phyloP scores from a whole-genome alignment of 92 coral and sea anemone genomes.

The Heteractis magnifica region DNA sequence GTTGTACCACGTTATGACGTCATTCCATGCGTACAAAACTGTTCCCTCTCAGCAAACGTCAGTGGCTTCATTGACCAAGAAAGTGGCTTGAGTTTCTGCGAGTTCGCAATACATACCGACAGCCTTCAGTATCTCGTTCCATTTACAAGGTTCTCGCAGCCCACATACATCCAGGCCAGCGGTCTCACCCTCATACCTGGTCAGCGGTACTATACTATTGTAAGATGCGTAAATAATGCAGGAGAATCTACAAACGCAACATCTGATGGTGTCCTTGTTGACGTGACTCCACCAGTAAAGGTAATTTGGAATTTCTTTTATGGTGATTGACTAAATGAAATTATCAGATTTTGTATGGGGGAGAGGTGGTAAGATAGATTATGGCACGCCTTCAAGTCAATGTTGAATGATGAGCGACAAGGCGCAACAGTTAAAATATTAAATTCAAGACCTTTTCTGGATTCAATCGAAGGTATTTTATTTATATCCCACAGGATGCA shows the following conservation, averaged over 20 bases:
- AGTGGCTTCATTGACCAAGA: slow-evolving; percentile 67
- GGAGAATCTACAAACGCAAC: slow-evolving; percentile 49
- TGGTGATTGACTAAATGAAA: too few relatives aligned
- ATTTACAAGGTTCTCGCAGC: slow-evolving; percentile 29
- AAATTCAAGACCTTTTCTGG: too few relatives aligned
- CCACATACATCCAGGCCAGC: slow-evolving; percentile 34
- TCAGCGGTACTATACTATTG: slow-evolving; percentile 53
- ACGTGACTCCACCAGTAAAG: slow-evolving; percentile 60
- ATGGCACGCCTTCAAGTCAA: too few relatives aligned
- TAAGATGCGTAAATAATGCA: slow-evolving; percentile 63
- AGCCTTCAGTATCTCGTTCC: slow-evolving; percentile 26
- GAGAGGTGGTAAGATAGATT: too few relatives aligned
- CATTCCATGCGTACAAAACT: slow-evolving; percentile 53
- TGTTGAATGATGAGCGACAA: too few relatives aligned
- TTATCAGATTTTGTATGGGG: too few relatives aligned
- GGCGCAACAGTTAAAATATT: too few relatives aligned
- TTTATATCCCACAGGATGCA: too few relatives aligned
- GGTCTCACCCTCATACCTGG: slow-evolving; percentile 62
- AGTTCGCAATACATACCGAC: slow-evolving; percentile 48
- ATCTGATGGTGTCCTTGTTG: slow-evolving; percentile 23
- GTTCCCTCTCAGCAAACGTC: slow-evolving; percentile 53
- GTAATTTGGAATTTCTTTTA: slow-evolving; percentile 30
- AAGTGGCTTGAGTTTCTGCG: slow-evolving; percentile 70
- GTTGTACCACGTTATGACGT: too few relatives aligned
- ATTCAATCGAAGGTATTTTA: too few relatives aligned